Base-by-base conservation (phyloP, 2,888 invertebrate genomes). In the Papilio protenor region DNA sequence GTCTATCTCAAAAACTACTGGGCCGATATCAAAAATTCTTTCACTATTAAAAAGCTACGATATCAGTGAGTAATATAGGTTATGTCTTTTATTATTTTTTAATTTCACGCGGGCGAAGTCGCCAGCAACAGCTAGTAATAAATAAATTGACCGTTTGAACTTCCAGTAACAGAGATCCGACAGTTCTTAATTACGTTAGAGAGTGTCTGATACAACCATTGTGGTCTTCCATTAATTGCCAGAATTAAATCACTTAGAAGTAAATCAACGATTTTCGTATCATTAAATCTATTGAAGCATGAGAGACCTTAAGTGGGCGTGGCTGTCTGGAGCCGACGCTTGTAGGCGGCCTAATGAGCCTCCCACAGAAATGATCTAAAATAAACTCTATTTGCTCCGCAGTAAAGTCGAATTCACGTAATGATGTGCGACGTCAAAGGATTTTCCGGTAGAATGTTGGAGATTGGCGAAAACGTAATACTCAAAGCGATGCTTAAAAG, bases 261-360 rank as follows among this genome's bases (percentile, higher is more conserved):
- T 81, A 82, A 83, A 83, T 80, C 81, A 87, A 82, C 80, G 80
- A 84, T 86, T 86, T 82, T 85, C 75, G 64, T 78, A 64, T 79
- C 85, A 86, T 88, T 87, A 87, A 87, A 84, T 83, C 84, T 83
- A 81, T 83, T 83, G 83, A 80, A 57, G 81, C 78, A 70, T 52
- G 47, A 74, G 57, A 79, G 61, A 75, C 73, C 75, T 79, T 79
- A 80, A 83, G 82, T 83, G 84, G 91, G 91, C 90, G 91, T 88
- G 89, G 84, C 81, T 73, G 83, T 87, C 88, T 89, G 85, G 81
- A 81, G 82, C 81, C 81, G 82, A 85, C 84, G 84, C 79, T 85
- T 84, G 85, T 84, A 86, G 86, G 87, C 85, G 85, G 84, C 84
- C 83, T 90, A 90, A 91, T 90, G 89, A 88, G 85, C 83, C 84